Percentiles rank a stretch among this genome's conserved stretches.
phyloP scores from a whole-genome alignment of 2,797 vertebrate genomes.

The Enteromius treurensis region DNA sequence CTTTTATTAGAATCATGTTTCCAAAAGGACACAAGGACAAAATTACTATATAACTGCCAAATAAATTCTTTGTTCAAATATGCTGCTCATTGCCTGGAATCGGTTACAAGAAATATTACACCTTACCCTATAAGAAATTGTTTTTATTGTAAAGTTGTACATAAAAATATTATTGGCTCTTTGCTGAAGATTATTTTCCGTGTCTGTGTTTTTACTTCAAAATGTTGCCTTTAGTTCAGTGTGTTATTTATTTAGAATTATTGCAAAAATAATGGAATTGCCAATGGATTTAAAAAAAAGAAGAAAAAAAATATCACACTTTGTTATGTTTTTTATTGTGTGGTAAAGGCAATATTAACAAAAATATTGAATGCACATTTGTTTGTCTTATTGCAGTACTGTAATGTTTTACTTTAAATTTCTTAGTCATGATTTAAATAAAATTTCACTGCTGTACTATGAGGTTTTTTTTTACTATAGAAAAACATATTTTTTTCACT shows the following conservation, averaged over 20 bases:
- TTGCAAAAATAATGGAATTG: no score
- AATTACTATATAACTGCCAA: background rate
- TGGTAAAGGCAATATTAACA: background rate
- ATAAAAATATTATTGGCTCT: background rate
- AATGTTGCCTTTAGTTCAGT: background rate
- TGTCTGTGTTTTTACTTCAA: background rate
- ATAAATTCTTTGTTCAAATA: background rate
- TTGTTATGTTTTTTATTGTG: no score
- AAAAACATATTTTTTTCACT: no score
- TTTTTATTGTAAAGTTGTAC: background rate
- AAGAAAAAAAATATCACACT: no score
- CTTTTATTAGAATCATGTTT: background rate
- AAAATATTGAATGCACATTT: background rate
- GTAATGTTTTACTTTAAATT: no score
- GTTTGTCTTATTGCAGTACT: no score
- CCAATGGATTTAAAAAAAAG: no score
- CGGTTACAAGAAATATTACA: background rate
- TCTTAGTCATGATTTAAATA: no score
- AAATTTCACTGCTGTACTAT: no score
- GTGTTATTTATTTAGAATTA: background rate
- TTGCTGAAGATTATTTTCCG: background rate
- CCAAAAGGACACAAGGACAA: background rate
- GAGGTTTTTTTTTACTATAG: no score
- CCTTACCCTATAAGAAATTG: background rate
- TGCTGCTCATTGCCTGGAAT: background rate